Percentiles rank a stretch among this genome's conserved stretches.
phyloP scores from a whole-genome alignment of 2,113 vertebrate genomes.

The Sclerurus mexicanus region DNA sequence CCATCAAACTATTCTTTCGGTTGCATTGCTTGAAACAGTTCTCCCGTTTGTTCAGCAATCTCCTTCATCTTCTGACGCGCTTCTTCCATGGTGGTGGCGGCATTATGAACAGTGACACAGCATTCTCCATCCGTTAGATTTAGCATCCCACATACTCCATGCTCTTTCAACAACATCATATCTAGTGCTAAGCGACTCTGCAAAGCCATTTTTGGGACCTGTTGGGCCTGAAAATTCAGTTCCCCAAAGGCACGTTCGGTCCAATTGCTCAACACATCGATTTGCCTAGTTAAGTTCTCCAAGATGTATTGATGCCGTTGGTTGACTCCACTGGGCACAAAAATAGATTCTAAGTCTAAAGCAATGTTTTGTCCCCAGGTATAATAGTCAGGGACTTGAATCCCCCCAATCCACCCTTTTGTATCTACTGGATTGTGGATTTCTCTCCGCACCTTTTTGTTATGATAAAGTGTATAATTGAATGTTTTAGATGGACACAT shows the following conservation, averaged over 20 bases:
- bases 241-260: neutral
- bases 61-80: constrained; percentile 7
- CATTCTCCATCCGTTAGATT: neutral
- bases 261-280: neutral
- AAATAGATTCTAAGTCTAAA: neutral
- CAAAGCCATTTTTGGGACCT: neutral
- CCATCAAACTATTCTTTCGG: neutral
- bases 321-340: neutral
- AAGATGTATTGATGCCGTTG: neutral
- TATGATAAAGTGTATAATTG: neutral
- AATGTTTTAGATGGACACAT: neutral
- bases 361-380: neutral
- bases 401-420: neutral
- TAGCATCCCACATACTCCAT: neutral
- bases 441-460: neutral
- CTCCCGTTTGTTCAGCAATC: neutral
- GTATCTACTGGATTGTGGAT: neutral
- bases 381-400: neutral
- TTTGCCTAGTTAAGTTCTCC: neutral
- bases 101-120: neutral
- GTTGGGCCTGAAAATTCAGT: neutral
- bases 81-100: neutral
- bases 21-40: neutral
- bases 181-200: neutral
- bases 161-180: neutral